Evolutionary conservation across 2,113 vertebrate species (phyloP).

Genomic region (Setophaga kirtlandii): DNA sequence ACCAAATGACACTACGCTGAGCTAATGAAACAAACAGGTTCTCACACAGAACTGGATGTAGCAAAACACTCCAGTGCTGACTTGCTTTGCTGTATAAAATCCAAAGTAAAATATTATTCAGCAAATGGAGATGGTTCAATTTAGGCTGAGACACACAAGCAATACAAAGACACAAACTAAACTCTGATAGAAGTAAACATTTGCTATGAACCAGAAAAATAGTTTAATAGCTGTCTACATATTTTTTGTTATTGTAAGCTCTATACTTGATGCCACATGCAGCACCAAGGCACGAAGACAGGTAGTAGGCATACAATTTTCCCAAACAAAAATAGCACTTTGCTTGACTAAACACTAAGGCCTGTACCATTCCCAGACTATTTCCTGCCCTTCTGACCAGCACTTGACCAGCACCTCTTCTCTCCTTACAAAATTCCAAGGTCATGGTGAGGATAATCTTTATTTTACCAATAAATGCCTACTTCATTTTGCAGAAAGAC

Average conservation of each 20-base stretch:
- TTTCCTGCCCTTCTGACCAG: background rate
- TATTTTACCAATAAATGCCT: background rate
- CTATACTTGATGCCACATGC: background rate
- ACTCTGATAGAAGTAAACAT: background rate
- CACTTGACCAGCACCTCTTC: background rate
- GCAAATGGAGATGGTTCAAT: background rate
- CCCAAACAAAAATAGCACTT: background rate
- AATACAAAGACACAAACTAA: background rate
- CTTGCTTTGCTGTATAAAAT: background rate
- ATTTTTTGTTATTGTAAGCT: background rate
- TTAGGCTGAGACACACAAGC: background rate
- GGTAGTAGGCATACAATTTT: background rate
- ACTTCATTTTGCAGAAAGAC: background rate
- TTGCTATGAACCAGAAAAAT: background rate
- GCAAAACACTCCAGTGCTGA: background rate
- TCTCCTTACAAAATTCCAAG: background rate
- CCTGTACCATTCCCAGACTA: background rate
- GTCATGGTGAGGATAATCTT: background rate
- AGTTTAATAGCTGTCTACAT: background rate
- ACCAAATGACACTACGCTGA: background rate
- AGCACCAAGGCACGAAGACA: background rate
- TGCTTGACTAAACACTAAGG: background rate
- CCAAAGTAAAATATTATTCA: background rate
- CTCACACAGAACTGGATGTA: background rate
- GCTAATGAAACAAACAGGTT: background rate